phyloP scores from a whole-genome alignment of 2,797 vertebrate species.

The Scomberomorus guttatus region DNA sequence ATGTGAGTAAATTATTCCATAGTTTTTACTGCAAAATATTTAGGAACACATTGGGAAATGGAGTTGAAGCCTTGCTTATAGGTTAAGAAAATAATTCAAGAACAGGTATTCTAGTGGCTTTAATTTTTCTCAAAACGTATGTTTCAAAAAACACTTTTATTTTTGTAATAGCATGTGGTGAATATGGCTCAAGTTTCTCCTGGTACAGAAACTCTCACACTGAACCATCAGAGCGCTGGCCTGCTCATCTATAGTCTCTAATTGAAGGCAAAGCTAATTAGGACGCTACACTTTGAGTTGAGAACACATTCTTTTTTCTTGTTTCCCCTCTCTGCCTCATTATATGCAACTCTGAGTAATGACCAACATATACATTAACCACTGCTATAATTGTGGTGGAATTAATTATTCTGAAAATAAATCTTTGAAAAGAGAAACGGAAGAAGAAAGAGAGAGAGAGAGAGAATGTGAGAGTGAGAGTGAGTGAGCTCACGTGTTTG shows the following conservation, averaged over 20 bases:
- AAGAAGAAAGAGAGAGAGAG: conserved; percentile 22
- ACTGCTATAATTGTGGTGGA: conserved; percentile 58
- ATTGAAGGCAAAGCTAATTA: conserved; percentile 71
- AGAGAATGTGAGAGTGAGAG: conserved; percentile 1
- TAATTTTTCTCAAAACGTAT: neutral
- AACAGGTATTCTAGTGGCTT: neutral
- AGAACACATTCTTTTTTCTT: conserved; percentile 51
- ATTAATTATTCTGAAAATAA: conserved; percentile 75
- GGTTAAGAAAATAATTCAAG: too few species aligned
- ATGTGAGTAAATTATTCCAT: too few species aligned
- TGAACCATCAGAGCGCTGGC: neutral
- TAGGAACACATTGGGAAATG: too few species aligned
- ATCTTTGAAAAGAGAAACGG: conserved; percentile 59
- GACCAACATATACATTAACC: conserved; percentile 68
- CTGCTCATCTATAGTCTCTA: conserved; percentile 49
- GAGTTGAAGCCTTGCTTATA: too few species aligned
- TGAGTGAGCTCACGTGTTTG: conserved; percentile 33
- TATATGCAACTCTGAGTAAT: conserved; percentile 67
- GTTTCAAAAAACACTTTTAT: too few species aligned
- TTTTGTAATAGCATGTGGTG: neutral
- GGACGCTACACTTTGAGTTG: conserved; percentile 50
- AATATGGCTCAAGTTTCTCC: conserved; percentile 61
- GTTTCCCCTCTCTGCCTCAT: conserved; percentile 63
- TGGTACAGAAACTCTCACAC: conserved; percentile 87
- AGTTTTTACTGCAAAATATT: too few species aligned